Evolutionary conservation across 2,113 vertebrate genomes (phyloP), one percentile per base, ranked within the genome.

Genomic region (Phalacrocorax aristotelis): DNA sequence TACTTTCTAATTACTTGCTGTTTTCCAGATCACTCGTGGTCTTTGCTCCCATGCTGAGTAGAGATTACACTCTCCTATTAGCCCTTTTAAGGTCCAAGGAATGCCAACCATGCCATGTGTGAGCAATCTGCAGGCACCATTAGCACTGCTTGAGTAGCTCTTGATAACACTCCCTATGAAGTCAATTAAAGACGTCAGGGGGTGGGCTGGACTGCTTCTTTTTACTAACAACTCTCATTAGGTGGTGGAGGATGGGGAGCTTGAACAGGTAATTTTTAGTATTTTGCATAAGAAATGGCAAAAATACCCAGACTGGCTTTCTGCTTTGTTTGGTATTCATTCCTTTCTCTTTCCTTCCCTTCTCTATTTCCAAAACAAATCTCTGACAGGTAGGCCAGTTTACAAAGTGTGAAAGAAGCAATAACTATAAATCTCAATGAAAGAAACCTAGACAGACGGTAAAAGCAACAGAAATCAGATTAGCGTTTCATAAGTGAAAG

Each of bases 101-200:
- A 92, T 96, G 97, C 93, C 95, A 97, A 87, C 90, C 90, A 94
- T 97, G 96, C 97, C 96, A 94, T 97, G 97, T 98, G 98, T 96
- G 97, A 97, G 95, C 90, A 96, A 60, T 98, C 96, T 95, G 97
- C 97, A 97, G 96, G 96, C 96, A 70, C 95, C 89, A 98, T 98
- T 98, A 98, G 96, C 97, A 96, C 94, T 91, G 97, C 97, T 98
- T 97, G 97, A 98, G 94, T 92, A 96, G 93, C 95, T 97, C 97
- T 98, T 97, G 96, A 95, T 95, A 97, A 98, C 89, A 96, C 97
- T 96, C 96, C 4, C 95, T 86, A 81, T 97, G 97, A 98, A 98
- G 97, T 97, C 97, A 98, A 97, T 98, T 98, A 98, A 97, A 98
- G 97, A 98, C 97, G 44, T 98, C 97, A 97, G 96, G 94, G 92